Evolutionary conservation across 2,888 invertebrate genomes (phyloP), one percentile per base, ranked within the genome.

Genomic region (Phoronis australis): DNA sequence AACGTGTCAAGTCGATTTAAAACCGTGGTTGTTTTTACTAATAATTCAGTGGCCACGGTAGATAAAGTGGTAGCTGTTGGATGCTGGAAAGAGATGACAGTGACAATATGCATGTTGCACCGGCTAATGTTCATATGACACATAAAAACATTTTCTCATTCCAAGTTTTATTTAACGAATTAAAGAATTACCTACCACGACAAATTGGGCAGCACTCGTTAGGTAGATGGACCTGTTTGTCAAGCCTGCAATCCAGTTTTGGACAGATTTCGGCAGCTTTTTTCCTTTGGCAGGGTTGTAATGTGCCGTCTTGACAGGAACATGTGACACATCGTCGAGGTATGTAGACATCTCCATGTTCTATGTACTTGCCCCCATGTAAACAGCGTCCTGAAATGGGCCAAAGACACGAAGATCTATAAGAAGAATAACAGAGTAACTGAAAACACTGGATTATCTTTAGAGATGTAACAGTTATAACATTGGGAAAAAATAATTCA

Each of bases 191-290:
- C 60, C 38, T 60, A 88, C 90, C 90, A 80, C 87, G 87, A 78
- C 92, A 92, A 74, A 88, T 87, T 76, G 88, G 88, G 82, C 92
- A 92, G 80, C 91, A 92, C 77, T 89, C 87, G 52, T 87, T 90
- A 44, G 87, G 85, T 54, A 88, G 87, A 64, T 84, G 84, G 76
- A 90, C 85, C 79, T 88, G 88, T 71, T 88, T 84, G 56, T 83
- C 82, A 45, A 82, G 80, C 57, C 87, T 86, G 79, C 91, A 91
- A 47, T 85, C 83, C 62, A 90, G 82, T 64, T 83, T 81, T 43
- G 90, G 89, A 78, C 91, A 91, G 62, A 82, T 83, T 50, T 82
- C 83, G 66, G 85, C 83, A 27, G 86, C 86, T 75, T 87, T 84
- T 53, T 85, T 83, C 64, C 83, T 82, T 58, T 82, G 80, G 78